Base-by-base conservation (phyloP, 2,888 invertebrate species). In the Aleiodes testaceus region DNA sequence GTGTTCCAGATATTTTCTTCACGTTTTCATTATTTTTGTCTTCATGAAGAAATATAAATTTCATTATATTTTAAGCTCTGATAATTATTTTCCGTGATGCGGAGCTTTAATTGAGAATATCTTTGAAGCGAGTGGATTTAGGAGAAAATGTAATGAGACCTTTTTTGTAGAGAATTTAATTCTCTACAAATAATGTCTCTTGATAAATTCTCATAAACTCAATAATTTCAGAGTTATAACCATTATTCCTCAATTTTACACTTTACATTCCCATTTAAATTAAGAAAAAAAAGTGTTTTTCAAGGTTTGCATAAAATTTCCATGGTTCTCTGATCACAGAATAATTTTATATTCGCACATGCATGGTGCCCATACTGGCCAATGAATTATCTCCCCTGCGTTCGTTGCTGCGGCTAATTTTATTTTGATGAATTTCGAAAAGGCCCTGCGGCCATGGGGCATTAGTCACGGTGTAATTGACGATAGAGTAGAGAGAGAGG, bases 381-480 rank as follows among this genome's bases (percentile, higher is more conserved):
- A 68, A 79, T 78, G 80, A 81, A 80, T 80, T 79, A 80, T 80
- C 79, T 79, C 72, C 77, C 70, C 74, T 79, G 81, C 80, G 80
- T 78, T 79, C 79, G 75, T 45, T 26, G 63, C n/a, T 53, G 70
- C 55, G 61, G 74, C 77, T 77, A 79, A 78, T 80, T 82, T 81
- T 81, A 80, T 85, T 84, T 83, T 82, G 84, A 83, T 82, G 82
- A 84, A 85, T 84, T 85, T 83, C 78, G 80, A 81, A 81, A 81
- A 82, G 78, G 70, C 81, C 85, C 82, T 64, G 77, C 75, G 81
- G 84, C 81, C 70, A 81, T 69, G 73, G 74, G 74, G 79, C 82
- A 83, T 85, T 85, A 83, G 85, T 85, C 81, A 83, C 81, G 84
- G 82, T 80, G 81, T 82, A 84, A 82, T 81, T 82, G 82, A 81